Base-by-base conservation (phyloP, 2,888 invertebrate genomes). In the Celastrina argiolus region DNA sequence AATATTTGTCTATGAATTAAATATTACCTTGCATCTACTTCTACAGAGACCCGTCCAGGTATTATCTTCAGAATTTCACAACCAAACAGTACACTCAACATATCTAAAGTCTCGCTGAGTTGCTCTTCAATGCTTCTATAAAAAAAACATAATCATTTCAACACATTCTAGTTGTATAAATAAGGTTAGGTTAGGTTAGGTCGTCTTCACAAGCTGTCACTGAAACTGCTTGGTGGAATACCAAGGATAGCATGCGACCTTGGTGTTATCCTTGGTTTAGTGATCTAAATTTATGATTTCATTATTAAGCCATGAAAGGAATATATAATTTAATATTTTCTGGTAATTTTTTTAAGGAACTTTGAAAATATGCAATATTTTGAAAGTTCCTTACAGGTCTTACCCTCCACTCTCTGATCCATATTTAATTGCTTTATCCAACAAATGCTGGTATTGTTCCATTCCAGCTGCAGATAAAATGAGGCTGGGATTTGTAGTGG, bases 401-500 rank as follows among this genome's bases (percentile, higher is more conserved):
- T 76, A 89, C 91, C 88, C 88, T 69, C 88, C 89, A 74, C 79
- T 76, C 45, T 90, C 89, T 71, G 84, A 89, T 68, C 97, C 99
- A 92, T 97, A 97, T 72, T 94, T 94, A 26, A 99, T 94, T 65
- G 99, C 99, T 82, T 97, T 96, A 72, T 97, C 94, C 67, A 99
- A 94, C 64, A 99, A 91, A 73, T 94, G 93, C 78, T 96, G 94
- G 85, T 99, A 99, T 79, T 97, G 97, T n/a, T 97, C 95, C 94
- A 98, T 96, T 75, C 94, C 95, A 34, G 99, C 96, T 1, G 99
- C 99, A 65, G 97, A 96, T 74, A 99, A 92, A 74, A 99, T 99
- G 65, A 99, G 92, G 6, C 99, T 99, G 4, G 99, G 99, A 87
- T 99, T 99, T 65, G 99, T 99, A 2, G 99, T 99, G 42, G 99